These are phyloP conservation scores for Gibbula magus DNA, from an alignment of 2,888 invertebrate genomes.

Conservation along the genomic window DNA sequence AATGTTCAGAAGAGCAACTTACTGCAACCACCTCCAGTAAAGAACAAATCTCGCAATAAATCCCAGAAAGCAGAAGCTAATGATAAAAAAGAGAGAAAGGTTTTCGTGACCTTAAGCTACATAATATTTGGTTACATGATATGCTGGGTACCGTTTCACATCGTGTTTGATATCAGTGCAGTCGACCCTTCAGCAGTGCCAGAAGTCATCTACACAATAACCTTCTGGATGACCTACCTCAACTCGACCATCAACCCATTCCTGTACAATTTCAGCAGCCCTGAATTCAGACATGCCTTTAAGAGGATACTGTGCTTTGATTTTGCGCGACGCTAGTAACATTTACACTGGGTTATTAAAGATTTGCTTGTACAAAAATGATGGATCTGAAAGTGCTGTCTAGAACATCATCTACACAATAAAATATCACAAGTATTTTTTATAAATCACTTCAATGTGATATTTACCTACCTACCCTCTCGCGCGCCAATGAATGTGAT, in stretches of 20 bases:
- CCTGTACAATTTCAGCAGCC: slow-evolving; percentile 62
- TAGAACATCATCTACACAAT: no score
- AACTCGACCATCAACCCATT: slow-evolving; percentile 66
- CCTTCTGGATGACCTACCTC: slow-evolving; percentile 64
- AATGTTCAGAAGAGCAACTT: no score
- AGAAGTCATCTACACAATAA: slow-evolving; percentile 42
- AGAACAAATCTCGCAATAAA: neutral
- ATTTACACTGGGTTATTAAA: no score
- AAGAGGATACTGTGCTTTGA: slow-evolving; percentile 32
- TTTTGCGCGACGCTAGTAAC: no score
- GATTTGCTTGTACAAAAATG: no score
- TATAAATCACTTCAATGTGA: no score
- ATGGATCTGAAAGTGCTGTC: no score
- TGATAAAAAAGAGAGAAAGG: slow-evolving; percentile 39
- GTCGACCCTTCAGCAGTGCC: slow-evolving; percentile 50
- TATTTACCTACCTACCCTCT: no score
- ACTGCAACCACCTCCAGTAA: neutral
- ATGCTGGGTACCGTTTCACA: slow-evolving; percentile 64
- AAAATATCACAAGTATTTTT: no score
- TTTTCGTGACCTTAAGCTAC: slow-evolving; percentile 58
- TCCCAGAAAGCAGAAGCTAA: neutral
- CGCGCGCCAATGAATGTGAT: no score
- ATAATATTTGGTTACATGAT: slow-evolving; percentile 60
- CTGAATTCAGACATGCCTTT: slow-evolving; percentile 56
- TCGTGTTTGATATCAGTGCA: slow-evolving; percentile 61